phyloP scores from a whole-genome alignment of 2,113 vertebrate genomes.

The Xenus cinereus region DNA sequence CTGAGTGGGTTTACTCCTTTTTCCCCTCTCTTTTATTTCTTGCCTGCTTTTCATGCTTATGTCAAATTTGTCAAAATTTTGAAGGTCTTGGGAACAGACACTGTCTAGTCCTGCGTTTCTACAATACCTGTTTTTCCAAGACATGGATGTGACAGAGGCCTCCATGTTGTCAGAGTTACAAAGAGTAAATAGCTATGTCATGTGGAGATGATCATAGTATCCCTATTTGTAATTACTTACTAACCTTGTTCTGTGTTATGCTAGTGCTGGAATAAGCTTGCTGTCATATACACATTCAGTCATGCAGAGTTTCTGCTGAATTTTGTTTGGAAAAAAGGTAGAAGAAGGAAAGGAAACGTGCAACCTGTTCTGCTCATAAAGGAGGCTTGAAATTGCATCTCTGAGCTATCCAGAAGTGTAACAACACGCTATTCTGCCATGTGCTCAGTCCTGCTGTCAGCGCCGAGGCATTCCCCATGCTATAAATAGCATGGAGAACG shows the following conservation, averaged over 20 bases:
- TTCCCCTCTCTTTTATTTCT: background rate
- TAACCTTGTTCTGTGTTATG: background rate
- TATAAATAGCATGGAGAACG: background rate
- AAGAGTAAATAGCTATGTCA: background rate
- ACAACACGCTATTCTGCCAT: fast-evolving
- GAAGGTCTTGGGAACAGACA: background rate
- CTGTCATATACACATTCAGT: background rate
- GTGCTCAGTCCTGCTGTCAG: background rate
- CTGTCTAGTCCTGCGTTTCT: background rate
- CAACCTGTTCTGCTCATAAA: background rate
- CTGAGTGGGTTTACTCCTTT: background rate
- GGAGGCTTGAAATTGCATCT: background rate
- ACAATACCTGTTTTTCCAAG: background rate
- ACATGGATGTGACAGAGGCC: background rate
- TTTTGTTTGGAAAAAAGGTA: background rate
- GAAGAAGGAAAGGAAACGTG: background rate
- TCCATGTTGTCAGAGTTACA: background rate
- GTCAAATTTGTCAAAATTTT: background rate
- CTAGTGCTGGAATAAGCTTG: background rate
- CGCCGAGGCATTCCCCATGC: fast-evolving
- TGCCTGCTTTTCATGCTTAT: background rate
- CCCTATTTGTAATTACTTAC: background rate
- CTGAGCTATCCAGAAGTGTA: background rate
- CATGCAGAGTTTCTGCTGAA: background rate
- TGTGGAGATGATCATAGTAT: background rate